Base-by-base conservation (phyloP, 2,888 invertebrate genomes). In the Drosophila birchii region DNA sequence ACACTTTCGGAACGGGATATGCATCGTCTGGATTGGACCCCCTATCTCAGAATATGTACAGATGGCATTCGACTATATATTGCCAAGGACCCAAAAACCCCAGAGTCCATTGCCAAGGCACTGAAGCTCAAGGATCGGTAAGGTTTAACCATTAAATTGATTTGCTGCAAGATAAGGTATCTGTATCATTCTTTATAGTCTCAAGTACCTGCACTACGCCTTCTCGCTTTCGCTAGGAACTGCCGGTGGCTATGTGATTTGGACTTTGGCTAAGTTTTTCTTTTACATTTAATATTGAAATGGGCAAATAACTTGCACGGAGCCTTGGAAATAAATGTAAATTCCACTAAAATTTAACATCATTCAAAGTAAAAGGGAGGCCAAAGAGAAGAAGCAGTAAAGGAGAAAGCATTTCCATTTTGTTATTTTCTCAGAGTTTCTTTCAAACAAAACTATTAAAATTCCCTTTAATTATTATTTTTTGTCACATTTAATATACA, bases 21-120 rank as follows among this genome's bases (percentile, higher is more conserved):
- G 92, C 91, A 92, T 0, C 93, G 94, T 14, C 93, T 97, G 18
- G 93, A 95, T 79, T 98, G 98, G 97, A 90, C 60, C 16, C 60
- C 74, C 5, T 85, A 88, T 51, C 79, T 91, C 49, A 71, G 79
- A 23, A 62, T 66, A 16, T 97, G 97, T 90, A 92, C 96, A 41
- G 93, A 93, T 59, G 98, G 98, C 3, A 94, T 97, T 57, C 93
- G 97, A 67, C 92, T 94, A 59, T 96, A 95, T 90, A 92, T 97
- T 55, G 94, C 97, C 80, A 97, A 97, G 89, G 97, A 98, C 78
- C 94, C 95, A 75, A 94, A 95, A 20, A 94, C 94, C 20, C 39
- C 39, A 7, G 36, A 39, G 56, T 95, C 95, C 0, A 91, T 96
- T 5, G 18, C 16, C 11, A 29, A 12, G 44, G 56, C 45, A 16